Conservation (phyloP, 2,113 vertebrate genomes). For the Athene noctua region DNA sequence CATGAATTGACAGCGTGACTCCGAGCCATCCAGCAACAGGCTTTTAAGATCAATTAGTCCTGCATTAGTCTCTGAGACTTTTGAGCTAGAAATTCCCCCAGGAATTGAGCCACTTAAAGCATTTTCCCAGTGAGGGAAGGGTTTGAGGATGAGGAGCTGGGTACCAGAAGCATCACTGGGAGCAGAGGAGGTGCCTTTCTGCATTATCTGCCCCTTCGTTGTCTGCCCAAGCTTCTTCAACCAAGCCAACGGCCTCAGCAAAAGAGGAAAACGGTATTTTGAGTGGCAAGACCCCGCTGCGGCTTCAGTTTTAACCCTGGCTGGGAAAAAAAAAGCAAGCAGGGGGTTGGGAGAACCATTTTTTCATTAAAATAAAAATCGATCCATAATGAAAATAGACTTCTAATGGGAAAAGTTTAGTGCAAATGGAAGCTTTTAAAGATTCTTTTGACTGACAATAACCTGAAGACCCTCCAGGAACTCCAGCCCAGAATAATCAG, state of each 20-base stretch:
- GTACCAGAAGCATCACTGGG: not conserved
- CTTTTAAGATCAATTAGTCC: not conserved
- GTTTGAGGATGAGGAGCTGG: not conserved
- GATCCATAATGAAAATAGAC: conserved; percentile 42
- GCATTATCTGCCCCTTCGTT: fast-evolving
- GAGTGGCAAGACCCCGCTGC: not conserved
- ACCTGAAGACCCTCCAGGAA: conserved; percentile 69
- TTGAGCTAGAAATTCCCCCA: not conserved
- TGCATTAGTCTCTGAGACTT: not conserved
- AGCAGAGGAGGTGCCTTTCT: not conserved
- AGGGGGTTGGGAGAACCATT: not conserved
- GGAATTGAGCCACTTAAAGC: fast-evolving
- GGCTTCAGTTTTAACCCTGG: not conserved
- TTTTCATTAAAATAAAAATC: conserved; percentile 49
- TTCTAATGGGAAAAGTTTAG: conserved; percentile 33
- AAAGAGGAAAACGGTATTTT: not conserved
- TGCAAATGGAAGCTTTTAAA: conserved; percentile 63
- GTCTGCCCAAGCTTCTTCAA: not conserved
- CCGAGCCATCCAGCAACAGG: not conserved
- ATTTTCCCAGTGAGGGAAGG: not conserved
- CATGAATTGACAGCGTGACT: fast-evolving
- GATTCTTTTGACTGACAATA: conserved; percentile 64
- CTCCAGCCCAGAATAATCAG: conserved; percentile 64
- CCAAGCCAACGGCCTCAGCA: not conserved
- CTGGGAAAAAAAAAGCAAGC: not conserved